A percentile compares a stretch with the other conserved stretches of the same genome.
Conservation (phyloP, 2,113 vertebrate species). For the Harpagus bidentatus region DNA sequence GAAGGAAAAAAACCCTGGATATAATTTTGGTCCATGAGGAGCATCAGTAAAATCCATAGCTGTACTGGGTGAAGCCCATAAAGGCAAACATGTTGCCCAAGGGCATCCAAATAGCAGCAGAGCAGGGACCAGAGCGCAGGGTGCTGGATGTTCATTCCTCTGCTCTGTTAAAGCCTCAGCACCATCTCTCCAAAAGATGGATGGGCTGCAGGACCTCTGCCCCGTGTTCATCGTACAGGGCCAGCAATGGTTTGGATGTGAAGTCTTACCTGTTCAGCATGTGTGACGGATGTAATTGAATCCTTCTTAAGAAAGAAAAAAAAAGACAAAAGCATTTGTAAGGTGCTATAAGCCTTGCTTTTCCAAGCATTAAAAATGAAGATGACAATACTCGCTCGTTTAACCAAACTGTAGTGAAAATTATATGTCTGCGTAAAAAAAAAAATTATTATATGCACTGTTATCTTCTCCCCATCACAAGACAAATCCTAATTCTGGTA, state of each 20-base stretch:
- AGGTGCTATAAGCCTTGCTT: neutral
- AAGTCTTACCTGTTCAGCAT: neutral
- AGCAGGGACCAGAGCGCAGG: neutral
- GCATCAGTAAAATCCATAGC: neutral
- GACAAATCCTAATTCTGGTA: neutral
- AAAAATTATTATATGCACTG: neutral
- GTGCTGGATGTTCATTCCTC: neutral
- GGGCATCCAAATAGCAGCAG: neutral
- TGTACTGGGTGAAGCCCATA: neutral
- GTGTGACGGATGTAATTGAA: fast-evolving
- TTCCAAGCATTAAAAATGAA: neutral
- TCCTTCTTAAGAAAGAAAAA: neutral
- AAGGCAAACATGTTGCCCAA: fast-evolving
- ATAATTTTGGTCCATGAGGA: neutral
- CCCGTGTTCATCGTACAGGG: neutral
- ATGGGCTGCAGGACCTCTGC: neutral
- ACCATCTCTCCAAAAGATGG: no score
- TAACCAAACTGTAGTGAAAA: neutral
- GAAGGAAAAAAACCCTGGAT: neutral
- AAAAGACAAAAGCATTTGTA: neutral
- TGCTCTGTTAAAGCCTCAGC: neutral
- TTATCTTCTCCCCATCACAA: neutral
- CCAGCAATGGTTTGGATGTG: no score
- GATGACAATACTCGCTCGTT: neutral
- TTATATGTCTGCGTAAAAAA: neutral